phyloP scores from a whole-genome alignment of 2,113 vertebrate genomes.

The Callorhinus ursinus region DNA sequence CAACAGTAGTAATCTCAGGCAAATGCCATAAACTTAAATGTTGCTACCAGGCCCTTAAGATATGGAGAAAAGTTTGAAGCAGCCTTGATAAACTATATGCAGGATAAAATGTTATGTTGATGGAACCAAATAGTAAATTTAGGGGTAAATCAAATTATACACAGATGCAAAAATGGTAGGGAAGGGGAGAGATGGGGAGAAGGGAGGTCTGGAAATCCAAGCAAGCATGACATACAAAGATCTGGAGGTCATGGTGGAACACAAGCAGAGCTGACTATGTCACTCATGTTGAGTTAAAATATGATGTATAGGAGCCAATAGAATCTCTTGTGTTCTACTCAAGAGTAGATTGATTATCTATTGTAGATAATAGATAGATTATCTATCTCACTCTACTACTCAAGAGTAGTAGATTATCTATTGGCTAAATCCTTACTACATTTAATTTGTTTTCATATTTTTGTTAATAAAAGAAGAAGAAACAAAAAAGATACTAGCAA shows the following conservation, averaged over 20 bases:
- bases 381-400: no score
- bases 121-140: neutral
- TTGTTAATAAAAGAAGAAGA: slow-evolving; percentile 19
- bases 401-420: neutral
- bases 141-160: neutral
- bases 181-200: neutral
- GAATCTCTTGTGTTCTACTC: neutral
- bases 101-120: neutral
- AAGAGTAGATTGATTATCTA: neutral
- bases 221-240: neutral
- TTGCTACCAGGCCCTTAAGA: neutral
- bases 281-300: neutral
- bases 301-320: neutral
- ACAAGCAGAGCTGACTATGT: neutral
- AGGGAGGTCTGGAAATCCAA: neutral
- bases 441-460: neutral
- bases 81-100: neutral
- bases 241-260: neutral
- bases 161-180: neutral
- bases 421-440: neutral
- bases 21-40: neutral
- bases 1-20: neutral
- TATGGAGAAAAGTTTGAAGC: neutral
- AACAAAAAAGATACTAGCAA: neutral
- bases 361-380: no score